phyloP scores from a whole-genome alignment of 2,888 invertebrate genomes.

The Reticulitermes lucifugus region DNA sequence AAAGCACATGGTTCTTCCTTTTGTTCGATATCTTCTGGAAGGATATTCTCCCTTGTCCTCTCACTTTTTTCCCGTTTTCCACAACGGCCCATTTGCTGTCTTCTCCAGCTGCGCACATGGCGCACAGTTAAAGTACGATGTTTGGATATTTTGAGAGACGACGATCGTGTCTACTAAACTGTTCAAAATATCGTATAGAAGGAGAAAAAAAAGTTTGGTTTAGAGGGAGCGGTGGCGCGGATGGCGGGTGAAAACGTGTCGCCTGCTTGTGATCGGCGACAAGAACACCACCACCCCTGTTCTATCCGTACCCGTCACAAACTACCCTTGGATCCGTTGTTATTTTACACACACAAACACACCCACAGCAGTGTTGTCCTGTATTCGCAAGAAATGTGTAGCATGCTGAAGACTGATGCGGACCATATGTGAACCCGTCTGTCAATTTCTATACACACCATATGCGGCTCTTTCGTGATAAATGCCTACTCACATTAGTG shows the following conservation, averaged over 20 bases:
- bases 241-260: conserved; percentile 13
- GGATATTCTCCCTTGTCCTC: conserved; percentile 1
- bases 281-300: conserved; percentile 1
- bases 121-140: conserved; percentile 45
- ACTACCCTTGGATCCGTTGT: conserved; percentile 11
- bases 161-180: conserved; percentile 8
- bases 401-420: neutral
- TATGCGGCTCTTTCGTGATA: conserved; percentile 8
- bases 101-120: conserved; percentile 13
- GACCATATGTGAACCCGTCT: neutral
- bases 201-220: neutral
- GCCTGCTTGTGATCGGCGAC: conserved; percentile 34
- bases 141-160: conserved; percentile 45
- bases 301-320: neutral
- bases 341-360: conserved; percentile 2
- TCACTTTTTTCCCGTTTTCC: neutral
- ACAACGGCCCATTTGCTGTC: conserved; percentile 31
- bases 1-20: conserved; percentile 22
- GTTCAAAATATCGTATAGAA: conserved; percentile 20
- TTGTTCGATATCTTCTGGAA: conserved; percentile 18
- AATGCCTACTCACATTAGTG: conserved; percentile 28
- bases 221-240: neutral
- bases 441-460: conserved; percentile 16
- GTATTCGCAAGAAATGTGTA: neutral
- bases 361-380: neutral